These are phyloP conservation scores for Pammene fasciana DNA, from an alignment of 2,888 invertebrate genomes.

Conservation along the genomic window DNA sequence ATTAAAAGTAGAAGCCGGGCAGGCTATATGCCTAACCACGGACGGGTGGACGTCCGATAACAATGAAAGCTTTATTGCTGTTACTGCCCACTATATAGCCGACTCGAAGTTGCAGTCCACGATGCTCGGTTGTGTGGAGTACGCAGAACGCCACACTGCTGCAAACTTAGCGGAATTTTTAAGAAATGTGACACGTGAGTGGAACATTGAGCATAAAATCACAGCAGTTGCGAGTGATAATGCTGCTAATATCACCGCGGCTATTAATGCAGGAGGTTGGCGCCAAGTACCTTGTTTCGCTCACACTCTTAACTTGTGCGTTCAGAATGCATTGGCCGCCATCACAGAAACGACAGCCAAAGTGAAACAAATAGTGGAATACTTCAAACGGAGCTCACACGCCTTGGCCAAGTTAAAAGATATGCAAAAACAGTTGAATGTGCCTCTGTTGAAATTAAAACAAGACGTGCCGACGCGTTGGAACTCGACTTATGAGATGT, in stretches of 20 bases:
- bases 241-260: slow-evolving; percentile 47
- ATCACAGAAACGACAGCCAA: slow-evolving; percentile 8
- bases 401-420: neutral
- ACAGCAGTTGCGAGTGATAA: slow-evolving; percentile 44
- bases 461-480: neutral
- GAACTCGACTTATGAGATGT: neutral
- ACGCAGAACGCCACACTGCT: slow-evolving; percentile 21
- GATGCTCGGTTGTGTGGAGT: slow-evolving; percentile 23
- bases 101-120: slow-evolving; percentile 2
- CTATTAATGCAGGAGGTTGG: slow-evolving; percentile 44
- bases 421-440: neutral
- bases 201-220: slow-evolving; percentile 44
- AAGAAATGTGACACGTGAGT: slow-evolving; percentile 10
- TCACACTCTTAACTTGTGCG: slow-evolving; percentile 41
- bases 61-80: slow-evolving; percentile 47
- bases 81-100: slow-evolving; percentile 46
- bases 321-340: neutral
- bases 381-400: slow-evolving; percentile 43
- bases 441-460: neutral
- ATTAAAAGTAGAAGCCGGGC: too few relatives aligned
- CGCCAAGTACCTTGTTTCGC: slow-evolving; percentile 50
- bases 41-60: slow-evolving; percentile 36
- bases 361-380: slow-evolving; percentile 41
- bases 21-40: slow-evolving; percentile 31
- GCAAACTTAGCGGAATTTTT: slow-evolving; percentile 26